Base-by-base conservation (phyloP, 1,140 invertebrate species). In the Latrodectus geometricus region DNA sequence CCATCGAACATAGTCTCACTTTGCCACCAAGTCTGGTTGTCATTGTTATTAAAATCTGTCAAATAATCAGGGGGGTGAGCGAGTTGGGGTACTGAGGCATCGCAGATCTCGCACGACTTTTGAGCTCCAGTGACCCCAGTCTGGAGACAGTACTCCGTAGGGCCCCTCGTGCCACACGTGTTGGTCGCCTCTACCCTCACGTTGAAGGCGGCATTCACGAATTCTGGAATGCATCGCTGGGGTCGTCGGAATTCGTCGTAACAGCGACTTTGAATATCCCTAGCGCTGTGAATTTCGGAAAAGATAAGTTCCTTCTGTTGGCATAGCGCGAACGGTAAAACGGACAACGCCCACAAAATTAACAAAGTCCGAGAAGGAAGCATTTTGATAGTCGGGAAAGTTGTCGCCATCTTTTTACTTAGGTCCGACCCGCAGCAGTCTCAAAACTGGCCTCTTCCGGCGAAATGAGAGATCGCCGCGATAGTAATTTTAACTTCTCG, bases 11-110 rank as follows among this genome's bases (percentile, higher is more conserved):
- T 98, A 0, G 98, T 99, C 89, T 98, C 96, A 4, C 97, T 98
- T 90, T 99, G 98, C 98, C 98, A 99, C 97, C 97, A 99, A 0
- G 98, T 99, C 87, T 95, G 94, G 90, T 97, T 96, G 69, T 96
- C 95, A 87, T 95, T 94, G 87, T 95, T 95, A 88, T 98, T 96
- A 89, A 96, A 93, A 91, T 99, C 98, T 0, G 97, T 99, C 74
- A 99, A 92, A 90, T 93, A 97, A n/a, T 92, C 91, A 0, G 95
- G 93, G 7, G 95, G 94, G 91, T 97, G 96, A 74, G 95, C 93
- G 17, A 90, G 80, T 3, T 86, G 87, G 0, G 93, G 93, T 0
- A 89, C 86, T 20, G 90, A 90, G 85, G 89, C 92, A 89, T 91
- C 91, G 89, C 95, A 95, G 49, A 91, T 88, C 72, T 95, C 93